Evolutionary conservation across 1,140 invertebrate genomes (phyloP).

Genomic region (Copidosoma floridanum): DNA sequence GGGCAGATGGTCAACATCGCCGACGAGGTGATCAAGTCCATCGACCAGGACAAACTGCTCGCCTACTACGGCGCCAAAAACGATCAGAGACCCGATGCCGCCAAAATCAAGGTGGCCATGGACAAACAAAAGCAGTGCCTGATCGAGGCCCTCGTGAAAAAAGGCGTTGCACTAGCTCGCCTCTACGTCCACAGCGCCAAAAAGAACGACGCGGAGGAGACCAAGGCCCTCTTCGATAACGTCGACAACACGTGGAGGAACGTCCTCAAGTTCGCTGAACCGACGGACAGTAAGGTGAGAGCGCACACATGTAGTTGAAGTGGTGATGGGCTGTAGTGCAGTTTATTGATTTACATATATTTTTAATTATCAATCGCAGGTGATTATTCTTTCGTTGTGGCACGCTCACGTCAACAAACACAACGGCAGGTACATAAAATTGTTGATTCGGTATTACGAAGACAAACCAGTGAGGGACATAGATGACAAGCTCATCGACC

Average conservation of each 20-base stretch:
- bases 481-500: conserved; percentile 70
- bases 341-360: neutral
- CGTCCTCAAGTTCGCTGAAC: conserved; percentile 76
- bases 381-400: conserved; percentile 75
- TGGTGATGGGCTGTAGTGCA: too few relatives aligned
- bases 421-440: conserved; percentile 77
- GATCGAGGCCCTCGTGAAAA: conserved; percentile 74
- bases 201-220: conserved; percentile 37
- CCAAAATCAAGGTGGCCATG: conserved; percentile 78
- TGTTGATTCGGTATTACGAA: conserved; percentile 73
- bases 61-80: conserved; percentile 78
- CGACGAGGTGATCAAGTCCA: conserved; percentile 66
- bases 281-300: conserved; percentile 72
- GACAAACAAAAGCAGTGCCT: conserved; percentile 78
- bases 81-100: conserved; percentile 72
- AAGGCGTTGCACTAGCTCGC: conserved; percentile 72
- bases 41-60: conserved; percentile 74
- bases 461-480: conserved; percentile 74
- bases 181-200: conserved; percentile 57
- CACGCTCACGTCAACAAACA: conserved; percentile 75
- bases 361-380: conserved; percentile 48
- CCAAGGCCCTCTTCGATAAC: conserved; percentile 55
- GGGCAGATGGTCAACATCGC: conserved; percentile 62
- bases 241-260: conserved; percentile 68
- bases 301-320: neutral